Evolutionary conservation across 2,888 invertebrate species (phyloP).

Genomic region (Philonicus albiceps): DNA sequence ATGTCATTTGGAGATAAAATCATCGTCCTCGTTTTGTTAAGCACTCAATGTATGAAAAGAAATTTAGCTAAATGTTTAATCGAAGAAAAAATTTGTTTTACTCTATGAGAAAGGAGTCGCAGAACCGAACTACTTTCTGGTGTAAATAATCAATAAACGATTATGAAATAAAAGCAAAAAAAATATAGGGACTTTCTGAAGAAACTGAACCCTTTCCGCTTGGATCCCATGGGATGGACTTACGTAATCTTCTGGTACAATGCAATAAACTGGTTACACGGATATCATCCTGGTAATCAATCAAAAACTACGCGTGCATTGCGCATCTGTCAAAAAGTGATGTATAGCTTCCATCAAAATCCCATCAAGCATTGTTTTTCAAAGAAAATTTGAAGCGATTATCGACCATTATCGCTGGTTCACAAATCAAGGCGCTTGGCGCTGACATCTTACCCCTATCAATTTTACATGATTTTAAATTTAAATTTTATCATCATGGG

Average conservation of each 20-base stretch:
- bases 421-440: slow-evolving; percentile 24
- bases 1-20: background rate
- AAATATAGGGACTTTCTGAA: background rate
- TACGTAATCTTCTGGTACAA: background rate
- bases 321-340: slow-evolving; percentile 34
- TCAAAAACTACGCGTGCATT: slow-evolving; percentile 33
- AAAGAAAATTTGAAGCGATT: slow-evolving; percentile 31
- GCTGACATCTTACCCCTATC: slow-evolving; percentile 35
- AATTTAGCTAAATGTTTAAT: background rate
- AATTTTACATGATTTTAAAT: slow-evolving; percentile 35
- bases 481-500: slow-evolving; percentile 35
- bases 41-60: background rate
- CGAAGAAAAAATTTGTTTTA: background rate
- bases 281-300: slow-evolving; percentile 29
- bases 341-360: slow-evolving; percentile 33
- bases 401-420: slow-evolving; percentile 33
- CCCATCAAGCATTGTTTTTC: slow-evolving; percentile 34
- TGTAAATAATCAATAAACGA: background rate
- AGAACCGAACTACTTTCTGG: background rate
- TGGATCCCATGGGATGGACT: background rate
- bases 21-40: background rate
- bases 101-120: background rate
- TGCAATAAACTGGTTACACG: slow-evolving; percentile 27
- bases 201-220: background rate
- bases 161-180: background rate